A percentile compares a stretch with the other conserved stretches of the same genome.
Evolutionary conservation across 2,888 invertebrate genomes (phyloP).

Genomic region (Parascotia fuliginaria): DNA sequence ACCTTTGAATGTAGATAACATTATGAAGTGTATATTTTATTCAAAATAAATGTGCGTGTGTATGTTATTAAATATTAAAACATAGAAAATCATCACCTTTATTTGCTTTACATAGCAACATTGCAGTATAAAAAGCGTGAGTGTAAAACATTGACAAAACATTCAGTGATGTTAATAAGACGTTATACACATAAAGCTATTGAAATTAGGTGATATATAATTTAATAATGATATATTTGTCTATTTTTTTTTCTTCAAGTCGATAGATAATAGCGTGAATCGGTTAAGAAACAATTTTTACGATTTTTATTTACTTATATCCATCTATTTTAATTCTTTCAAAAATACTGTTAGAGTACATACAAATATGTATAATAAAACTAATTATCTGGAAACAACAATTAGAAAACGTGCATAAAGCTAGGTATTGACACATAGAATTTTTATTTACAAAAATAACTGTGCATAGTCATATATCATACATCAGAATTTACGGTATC

Average conservation of each 20-base stretch:
- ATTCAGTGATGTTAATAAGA: conserved; percentile 8
- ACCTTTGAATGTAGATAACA: too few relatives aligned
- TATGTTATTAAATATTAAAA: too few relatives aligned
- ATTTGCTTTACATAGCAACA: conserved; percentile 1
- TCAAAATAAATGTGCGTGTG: too few relatives aligned
- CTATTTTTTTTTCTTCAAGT: neutral
- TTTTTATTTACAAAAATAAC: neutral
- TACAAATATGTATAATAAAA: neutral
- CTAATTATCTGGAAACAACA: too few relatives aligned
- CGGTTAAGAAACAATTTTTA: neutral
- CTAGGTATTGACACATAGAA: neutral
- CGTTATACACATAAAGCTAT: conserved; percentile 15
- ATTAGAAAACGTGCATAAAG: neutral
- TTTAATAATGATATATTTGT: conserved; percentile 4
- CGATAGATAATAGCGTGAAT: neutral
- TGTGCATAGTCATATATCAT: neutral
- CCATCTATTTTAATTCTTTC: too few relatives aligned
- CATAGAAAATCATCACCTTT: neutral
- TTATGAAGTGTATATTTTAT: too few relatives aligned
- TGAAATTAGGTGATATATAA: conserved; percentile 13
- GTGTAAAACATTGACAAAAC: conserved; percentile 22
- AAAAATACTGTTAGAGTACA: too few relatives aligned
- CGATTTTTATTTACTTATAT: too few relatives aligned
- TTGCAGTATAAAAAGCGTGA: conserved; percentile 33
- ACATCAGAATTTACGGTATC: conserved; percentile 14